These are phyloP conservation scores for Otis tarda DNA, from an alignment of 2,113 vertebrate species.

Conservation along the genomic window DNA sequence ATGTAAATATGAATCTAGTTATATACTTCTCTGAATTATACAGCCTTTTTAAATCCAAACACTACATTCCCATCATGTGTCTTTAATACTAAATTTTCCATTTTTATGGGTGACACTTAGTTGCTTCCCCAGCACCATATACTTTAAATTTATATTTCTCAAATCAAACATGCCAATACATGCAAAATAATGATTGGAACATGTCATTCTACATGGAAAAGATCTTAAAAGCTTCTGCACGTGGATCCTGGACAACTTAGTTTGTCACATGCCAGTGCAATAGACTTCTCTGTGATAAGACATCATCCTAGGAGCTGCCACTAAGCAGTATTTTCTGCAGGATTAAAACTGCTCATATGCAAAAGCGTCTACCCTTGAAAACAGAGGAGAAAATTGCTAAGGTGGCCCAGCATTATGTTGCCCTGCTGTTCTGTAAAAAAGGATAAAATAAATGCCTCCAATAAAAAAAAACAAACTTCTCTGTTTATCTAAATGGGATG, in stretches of 20 bases:
- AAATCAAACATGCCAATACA: not conserved
- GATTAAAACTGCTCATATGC: not conserved
- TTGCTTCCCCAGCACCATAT: not conserved
- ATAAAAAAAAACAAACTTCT: not conserved
- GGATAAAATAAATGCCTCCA: not conserved
- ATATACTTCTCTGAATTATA: not conserved
- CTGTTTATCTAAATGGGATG: not conserved
- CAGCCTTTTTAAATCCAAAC: not conserved
- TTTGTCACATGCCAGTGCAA: not conserved
- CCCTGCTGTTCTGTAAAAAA: not conserved
- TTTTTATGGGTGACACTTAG: not conserved
- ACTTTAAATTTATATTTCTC: not conserved
- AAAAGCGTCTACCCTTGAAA: not conserved
- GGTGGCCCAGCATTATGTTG: not conserved
- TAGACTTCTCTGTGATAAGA: not conserved
- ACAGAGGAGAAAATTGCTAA: not conserved
- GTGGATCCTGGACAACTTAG: not conserved
- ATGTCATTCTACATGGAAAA: not conserved
- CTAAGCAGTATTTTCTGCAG: not conserved
- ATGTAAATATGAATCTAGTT: constrained; percentile 82
- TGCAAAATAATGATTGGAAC: not conserved
- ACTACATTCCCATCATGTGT: not conserved
- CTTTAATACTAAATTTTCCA: not conserved
- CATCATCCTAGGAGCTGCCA: not conserved
- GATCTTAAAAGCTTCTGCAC: not conserved